These are phyloP conservation scores for Baronia brevicornis DNA, from an alignment of 2,888 invertebrate genomes.

Conservation along the genomic window DNA sequence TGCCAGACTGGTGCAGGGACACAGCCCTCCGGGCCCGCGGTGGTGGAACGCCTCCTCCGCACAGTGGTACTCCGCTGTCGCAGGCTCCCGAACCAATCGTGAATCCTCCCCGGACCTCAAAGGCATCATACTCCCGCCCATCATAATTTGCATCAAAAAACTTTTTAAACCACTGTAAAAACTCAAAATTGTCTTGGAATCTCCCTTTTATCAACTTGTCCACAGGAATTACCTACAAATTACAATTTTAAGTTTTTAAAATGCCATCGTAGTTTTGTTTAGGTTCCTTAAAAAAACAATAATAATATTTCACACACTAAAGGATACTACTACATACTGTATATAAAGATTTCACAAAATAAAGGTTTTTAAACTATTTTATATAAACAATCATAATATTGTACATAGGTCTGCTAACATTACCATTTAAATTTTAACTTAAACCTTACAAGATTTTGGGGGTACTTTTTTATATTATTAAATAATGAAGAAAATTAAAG, in stretches of 20 bases:
- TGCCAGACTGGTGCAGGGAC: constrained; percentile 49
- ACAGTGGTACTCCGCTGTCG: constrained; percentile 66
- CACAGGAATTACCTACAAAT: constrained; percentile 95
- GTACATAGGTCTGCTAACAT: no score
- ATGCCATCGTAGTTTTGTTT: background rate
- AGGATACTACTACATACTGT: no score
- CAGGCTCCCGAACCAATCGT: constrained; percentile 83
- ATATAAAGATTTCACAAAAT: no score
- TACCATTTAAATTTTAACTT: no score
- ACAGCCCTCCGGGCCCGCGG: constrained; percentile 36
- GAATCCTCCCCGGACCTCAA: constrained; percentile 89
- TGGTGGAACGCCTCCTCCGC: constrained; percentile 37
- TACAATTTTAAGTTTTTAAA: constrained; percentile 2
- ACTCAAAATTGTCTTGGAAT: constrained; percentile 99
- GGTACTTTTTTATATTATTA: no score
- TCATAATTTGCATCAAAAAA: constrained; percentile 99
- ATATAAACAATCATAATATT: no score
- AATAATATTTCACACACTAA: no score
- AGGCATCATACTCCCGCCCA: constrained; percentile 95
- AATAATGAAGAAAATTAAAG: no score
- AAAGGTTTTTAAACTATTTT: no score
- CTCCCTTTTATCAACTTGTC: constrained; percentile 99
- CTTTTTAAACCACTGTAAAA: constrained; percentile 99
- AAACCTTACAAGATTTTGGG: no score
- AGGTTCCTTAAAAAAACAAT: no score